Evolutionary conservation across 2,797 vertebrate species (phyloP).

Genomic region (Phoeniculus purpureus): DNA sequence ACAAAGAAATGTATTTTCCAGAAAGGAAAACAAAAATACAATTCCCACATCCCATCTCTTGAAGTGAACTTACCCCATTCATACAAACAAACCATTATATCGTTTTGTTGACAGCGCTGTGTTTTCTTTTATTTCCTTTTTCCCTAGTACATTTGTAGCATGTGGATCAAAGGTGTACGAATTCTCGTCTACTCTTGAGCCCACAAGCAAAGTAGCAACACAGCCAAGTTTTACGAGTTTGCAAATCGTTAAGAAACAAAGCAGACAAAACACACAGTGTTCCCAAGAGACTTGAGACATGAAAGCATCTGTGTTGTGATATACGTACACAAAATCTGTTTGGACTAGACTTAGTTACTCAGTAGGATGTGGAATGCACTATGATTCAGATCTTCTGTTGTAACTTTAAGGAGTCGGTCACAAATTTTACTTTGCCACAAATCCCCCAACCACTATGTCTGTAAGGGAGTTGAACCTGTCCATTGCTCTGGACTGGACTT

Average conservation of each 20-base stretch:
- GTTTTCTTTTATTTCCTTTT: not conserved
- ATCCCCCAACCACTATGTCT: not conserved
- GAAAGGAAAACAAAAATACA: not conserved
- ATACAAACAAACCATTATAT: slow-evolving; percentile 11
- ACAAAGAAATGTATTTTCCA: not conserved
- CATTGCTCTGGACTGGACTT: not conserved
- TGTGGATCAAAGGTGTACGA: slow-evolving; percentile 31
- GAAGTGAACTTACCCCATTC: slow-evolving; percentile 23
- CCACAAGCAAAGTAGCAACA: slow-evolving; percentile 35
- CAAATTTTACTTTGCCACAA: not conserved
- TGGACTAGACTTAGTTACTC: not conserved
- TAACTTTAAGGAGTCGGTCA: not conserved
- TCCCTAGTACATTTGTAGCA: slow-evolving; percentile 3
- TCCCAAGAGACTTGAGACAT: slow-evolving; percentile 33
- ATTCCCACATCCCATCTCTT: slow-evolving; percentile 37
- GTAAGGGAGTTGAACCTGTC: not conserved
- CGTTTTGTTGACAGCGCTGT: slow-evolving; percentile 39
- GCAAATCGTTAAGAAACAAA: slow-evolving; percentile 52
- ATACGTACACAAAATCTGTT: slow-evolving; percentile 14
- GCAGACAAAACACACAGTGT: slow-evolving; percentile 28
- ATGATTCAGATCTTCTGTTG: not conserved
- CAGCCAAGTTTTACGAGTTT: slow-evolving; percentile 47
- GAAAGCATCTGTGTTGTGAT: slow-evolving; percentile 39
- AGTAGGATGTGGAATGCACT: slow-evolving; percentile 3
- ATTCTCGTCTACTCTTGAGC: slow-evolving; percentile 45